Conservation (phyloP, 2,113 vertebrate genomes). For the Syngnathus scovelli region DNA sequence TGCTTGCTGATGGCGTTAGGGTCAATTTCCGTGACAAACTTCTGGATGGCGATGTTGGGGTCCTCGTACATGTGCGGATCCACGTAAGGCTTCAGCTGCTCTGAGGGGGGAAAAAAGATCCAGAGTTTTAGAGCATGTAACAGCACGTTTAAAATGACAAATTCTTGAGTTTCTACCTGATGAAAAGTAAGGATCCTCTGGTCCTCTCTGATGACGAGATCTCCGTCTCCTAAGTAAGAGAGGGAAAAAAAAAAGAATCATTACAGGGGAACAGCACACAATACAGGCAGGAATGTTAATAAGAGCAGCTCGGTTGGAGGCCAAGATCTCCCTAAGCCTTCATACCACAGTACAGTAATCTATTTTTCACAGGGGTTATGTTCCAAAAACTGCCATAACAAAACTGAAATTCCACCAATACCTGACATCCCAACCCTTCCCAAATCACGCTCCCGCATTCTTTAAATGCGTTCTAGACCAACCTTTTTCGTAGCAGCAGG, state of each 20-base stretch:
- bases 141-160: neutral
- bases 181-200: conserved; percentile 87
- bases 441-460: neutral
- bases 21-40: conserved; percentile 93
- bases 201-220: conserved; percentile 70
- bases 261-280: conserved; percentile 15
- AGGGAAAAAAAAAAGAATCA: conserved; percentile 23
- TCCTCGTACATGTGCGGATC: conserved; percentile 97
- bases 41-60: conserved; percentile 90
- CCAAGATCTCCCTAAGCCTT: neutral
- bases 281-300: neutral
- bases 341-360: neutral
- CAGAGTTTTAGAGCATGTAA: neutral
- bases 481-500: conserved; percentile 78
- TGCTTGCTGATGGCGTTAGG: conserved; percentile 79
- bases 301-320: neutral
- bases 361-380: neutral
- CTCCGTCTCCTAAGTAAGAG: conserved; percentile 71
- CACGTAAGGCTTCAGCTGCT: conserved; percentile 91
- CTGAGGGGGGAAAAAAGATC: conserved; percentile 48
- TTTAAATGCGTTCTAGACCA: conserved; percentile 25
- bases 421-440: neutral
- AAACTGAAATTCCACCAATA: neutral
- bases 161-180: conserved; percentile 63
- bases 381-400: neutral